Conservation (phyloP, 2,113 vertebrate genomes). For the Colinus virginianus region DNA sequence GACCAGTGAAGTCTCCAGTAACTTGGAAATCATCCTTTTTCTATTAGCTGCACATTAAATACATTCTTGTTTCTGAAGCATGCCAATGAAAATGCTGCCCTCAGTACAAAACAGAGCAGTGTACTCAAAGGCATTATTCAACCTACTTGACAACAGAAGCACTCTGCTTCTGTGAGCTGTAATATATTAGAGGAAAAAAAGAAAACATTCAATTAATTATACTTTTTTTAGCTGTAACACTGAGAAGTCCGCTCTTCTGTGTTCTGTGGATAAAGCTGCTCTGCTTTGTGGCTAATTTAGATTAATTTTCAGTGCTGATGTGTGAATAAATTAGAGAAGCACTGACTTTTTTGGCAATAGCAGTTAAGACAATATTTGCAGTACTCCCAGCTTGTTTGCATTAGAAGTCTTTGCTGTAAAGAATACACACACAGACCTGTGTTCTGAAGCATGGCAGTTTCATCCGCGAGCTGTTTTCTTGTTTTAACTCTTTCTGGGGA, state of each 20-base stretch:
- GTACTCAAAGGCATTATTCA: slow-evolving; percentile 19
- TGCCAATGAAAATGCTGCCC: slow-evolving; percentile 5
- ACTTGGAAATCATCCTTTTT: background rate
- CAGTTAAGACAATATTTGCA: background rate
- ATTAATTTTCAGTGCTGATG: background rate
- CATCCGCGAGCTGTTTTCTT: background rate
- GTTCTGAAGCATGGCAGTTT: background rate
- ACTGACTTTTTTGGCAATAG: background rate
- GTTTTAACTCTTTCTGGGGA: background rate
- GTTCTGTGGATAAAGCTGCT: background rate
- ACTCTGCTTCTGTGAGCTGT: slow-evolving; percentile 36
- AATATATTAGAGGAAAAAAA: background rate
- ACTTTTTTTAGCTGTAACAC: background rate
- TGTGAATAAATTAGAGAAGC: slow-evolving; percentile 1
- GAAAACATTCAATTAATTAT: background rate
- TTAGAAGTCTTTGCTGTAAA: background rate
- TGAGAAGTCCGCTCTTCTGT: background rate
- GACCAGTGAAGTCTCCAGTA: background rate
- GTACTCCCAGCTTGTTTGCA: slow-evolving; percentile 1
- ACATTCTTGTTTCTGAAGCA: slow-evolving; percentile 7
- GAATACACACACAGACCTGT: background rate
- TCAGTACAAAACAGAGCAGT: slow-evolving; percentile 17
- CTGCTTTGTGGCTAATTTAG: slow-evolving; percentile 6
- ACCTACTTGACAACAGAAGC: background rate
- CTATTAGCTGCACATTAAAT: slow-evolving; percentile 3